phyloP scores from a whole-genome alignment of 1,140 invertebrate species.

The Cephus cinctus region DNA sequence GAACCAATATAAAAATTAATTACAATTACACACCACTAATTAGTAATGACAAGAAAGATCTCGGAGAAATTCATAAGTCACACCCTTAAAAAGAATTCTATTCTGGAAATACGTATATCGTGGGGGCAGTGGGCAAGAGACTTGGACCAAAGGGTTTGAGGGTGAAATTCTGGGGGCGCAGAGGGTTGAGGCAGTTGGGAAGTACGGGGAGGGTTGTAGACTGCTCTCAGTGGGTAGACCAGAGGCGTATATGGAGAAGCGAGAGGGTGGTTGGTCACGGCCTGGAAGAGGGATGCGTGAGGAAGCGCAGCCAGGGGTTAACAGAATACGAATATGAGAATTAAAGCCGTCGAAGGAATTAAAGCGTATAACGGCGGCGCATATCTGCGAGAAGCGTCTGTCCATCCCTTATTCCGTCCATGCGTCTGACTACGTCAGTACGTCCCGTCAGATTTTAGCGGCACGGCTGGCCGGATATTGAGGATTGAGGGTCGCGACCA shows the following conservation, averaged over 20 bases:
- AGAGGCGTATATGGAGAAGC: background rate
- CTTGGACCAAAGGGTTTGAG: slow-evolving; percentile 24
- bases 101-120: slow-evolving; percentile 22
- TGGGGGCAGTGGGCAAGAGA: slow-evolving; percentile 28
- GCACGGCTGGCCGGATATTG: no score
- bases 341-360: slow-evolving; percentile 57
- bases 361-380: slow-evolving; percentile 51
- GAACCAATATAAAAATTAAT: no score
- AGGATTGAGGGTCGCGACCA: no score
- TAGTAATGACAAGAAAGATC: no score
- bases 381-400: slow-evolving; percentile 30
- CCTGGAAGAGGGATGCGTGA: slow-evolving; percentile 1
- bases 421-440: no score
- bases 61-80: no score
- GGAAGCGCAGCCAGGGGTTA: slow-evolving; percentile 24
- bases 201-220: slow-evolving; percentile 16
- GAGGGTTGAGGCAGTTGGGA: slow-evolving; percentile 19
- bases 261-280: background rate
- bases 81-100: slow-evolving; percentile 7
- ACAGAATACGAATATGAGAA: slow-evolving; percentile 56
- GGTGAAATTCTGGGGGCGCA: slow-evolving; percentile 18
- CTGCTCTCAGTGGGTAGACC: background rate
- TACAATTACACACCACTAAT: no score
- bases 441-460: no score
- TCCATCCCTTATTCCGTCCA: slow-evolving; percentile 17